Conservation (phyloP, 1,140 invertebrate species). For the Euura lappo region DNA sequence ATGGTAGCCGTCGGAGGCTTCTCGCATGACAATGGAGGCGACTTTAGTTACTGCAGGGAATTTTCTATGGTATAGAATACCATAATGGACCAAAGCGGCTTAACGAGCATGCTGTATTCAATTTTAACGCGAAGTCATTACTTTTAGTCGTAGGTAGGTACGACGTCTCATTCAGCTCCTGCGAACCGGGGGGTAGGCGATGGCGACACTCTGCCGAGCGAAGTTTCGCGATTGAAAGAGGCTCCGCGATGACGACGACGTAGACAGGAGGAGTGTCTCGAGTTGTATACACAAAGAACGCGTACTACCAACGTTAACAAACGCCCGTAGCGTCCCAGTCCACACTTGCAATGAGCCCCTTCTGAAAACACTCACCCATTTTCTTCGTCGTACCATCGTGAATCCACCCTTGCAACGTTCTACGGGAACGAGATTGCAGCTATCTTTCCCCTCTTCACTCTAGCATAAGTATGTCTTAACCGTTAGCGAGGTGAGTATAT, state of each 20-base stretch:
- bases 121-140: conserved; percentile 4
- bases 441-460: background rate
- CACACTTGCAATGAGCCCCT: background rate
- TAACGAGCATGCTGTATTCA: conserved; percentile 5
- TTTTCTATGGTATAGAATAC: conserved; percentile 1
- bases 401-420: no score
- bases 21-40: background rate
- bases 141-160: background rate
- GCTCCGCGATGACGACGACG: background rate
- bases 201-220: background rate
- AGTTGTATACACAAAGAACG: background rate
- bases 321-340: background rate
- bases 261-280: background rate
- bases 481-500: no score
- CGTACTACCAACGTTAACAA: background rate
- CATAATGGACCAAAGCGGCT: background rate
- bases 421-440: background rate
- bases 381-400: background rate
- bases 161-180: background rate
- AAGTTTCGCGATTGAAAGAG: background rate
- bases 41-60: background rate
- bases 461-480: no score
- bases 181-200: no score
- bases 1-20: background rate
- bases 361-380: conserved; percentile 2